A percentile compares a stretch with the other conserved stretches of the same genome.
Evolutionary conservation across 2,888 invertebrate species (phyloP).

Genomic region (Eupithecia tripunctaria): DNA sequence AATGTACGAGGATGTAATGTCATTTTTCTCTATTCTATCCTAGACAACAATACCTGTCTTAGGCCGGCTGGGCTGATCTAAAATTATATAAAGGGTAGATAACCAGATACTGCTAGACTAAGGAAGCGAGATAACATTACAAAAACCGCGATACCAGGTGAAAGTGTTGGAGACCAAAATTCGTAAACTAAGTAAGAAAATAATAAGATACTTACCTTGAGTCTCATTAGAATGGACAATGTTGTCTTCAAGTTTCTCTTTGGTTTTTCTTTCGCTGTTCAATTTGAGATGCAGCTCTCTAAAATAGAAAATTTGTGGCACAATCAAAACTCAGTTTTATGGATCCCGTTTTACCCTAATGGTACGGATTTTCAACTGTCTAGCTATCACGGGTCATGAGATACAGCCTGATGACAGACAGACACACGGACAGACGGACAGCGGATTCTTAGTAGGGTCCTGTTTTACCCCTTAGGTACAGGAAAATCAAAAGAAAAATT

Average conservation of each 20-base stretch:
- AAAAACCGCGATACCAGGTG: not conserved
- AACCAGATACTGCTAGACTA: not conserved
- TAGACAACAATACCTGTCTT: no score
- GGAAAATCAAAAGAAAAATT: no score
- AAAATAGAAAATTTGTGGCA: conserved; percentile 44
- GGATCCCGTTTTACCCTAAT: no score
- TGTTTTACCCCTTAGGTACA: no score
- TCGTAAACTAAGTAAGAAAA: not conserved
- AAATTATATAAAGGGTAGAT: not conserved
- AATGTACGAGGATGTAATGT: no score
- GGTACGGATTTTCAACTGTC: no score
- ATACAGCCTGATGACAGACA: no score
- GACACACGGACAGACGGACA: no score
- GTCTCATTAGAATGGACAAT: conserved; percentile 67
- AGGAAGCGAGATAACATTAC: not conserved
- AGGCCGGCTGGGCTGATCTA: no score
- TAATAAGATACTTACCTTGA: conserved; percentile 60
- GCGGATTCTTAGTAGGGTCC: no score
- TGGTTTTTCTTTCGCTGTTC: conserved; percentile 88
- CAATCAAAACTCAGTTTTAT: not conserved
- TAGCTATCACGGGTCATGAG: no score
- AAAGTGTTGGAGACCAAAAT: not conserved
- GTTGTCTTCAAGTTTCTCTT: conserved; percentile 88
- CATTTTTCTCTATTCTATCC: no score
- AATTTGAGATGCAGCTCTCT: conserved; percentile 92